Conservation (phyloP, 2,113 vertebrate species). For the Thunnus thynnus region DNA sequence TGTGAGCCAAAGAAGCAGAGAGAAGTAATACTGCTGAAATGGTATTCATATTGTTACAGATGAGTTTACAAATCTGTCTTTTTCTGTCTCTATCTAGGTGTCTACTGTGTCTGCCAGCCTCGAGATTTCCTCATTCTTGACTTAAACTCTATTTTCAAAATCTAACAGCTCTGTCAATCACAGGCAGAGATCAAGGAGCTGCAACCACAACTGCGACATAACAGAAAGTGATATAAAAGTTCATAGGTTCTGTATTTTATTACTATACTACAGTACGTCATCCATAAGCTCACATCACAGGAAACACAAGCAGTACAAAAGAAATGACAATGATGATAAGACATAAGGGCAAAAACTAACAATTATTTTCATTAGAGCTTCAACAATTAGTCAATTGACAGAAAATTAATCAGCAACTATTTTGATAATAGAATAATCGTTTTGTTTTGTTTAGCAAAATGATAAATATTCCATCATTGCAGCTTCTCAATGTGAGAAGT, state of each 20-base stretch:
- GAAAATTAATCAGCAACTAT: too few relatives aligned
- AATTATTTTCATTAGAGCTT: not conserved
- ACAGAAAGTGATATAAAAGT: slow-evolving; percentile 6
- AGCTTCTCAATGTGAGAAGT: too few relatives aligned
- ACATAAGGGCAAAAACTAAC: not conserved
- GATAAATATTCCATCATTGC: too few relatives aligned
- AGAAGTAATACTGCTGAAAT: slow-evolving; percentile 44
- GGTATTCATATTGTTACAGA: slow-evolving; percentile 30
- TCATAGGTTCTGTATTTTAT: not conserved
- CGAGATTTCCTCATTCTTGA: slow-evolving; percentile 26
- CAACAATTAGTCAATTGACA: too few relatives aligned
- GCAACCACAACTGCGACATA: not conserved
- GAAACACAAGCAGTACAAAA: not conserved
- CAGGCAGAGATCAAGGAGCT: slow-evolving; percentile 33
- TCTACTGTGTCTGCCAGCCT: slow-evolving; percentile 31
- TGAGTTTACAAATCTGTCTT: slow-evolving; percentile 2
- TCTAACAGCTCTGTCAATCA: not conserved
- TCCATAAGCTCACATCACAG: not conserved
- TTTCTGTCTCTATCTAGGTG: slow-evolving; percentile 21
- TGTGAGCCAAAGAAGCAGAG: slow-evolving; percentile 15
- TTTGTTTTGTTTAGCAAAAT: too few relatives aligned
- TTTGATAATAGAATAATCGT: too few relatives aligned
- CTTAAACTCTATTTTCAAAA: slow-evolving; percentile 11
- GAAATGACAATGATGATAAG: not conserved
- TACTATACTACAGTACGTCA: not conserved